Percentiles rank a stretch among this genome's conserved stretches.
phyloP scores from a whole-genome alignment of 23 tunicate genomes.

The Trididemnum clinides region DNA sequence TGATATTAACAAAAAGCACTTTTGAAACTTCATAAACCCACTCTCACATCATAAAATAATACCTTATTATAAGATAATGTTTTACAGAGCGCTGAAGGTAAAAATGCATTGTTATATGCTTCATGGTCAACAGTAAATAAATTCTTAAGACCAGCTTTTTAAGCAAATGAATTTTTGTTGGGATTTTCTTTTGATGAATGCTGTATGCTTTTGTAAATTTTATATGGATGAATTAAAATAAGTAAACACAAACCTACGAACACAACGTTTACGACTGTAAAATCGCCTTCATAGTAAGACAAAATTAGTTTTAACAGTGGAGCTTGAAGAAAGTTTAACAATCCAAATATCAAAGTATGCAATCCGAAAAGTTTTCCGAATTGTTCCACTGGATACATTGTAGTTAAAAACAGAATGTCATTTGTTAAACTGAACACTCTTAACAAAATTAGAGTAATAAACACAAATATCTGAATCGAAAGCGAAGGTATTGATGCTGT shows the following conservation, averaged over 20 bases:
- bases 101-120: no score
- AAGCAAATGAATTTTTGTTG: no score
- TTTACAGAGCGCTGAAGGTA: no score
- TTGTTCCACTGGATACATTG: neutral
- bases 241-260: neutral
- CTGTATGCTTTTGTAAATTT: neutral
- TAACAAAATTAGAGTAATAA: neutral
- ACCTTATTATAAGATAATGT: no score
- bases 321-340: neutral
- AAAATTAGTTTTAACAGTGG: neutral
- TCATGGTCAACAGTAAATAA: no score
- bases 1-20: no score
- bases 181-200: no score
- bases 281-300: neutral
- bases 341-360: neutral
- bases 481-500: neutral
- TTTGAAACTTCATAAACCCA: no score
- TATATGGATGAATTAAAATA: neutral
- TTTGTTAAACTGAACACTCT: neutral
- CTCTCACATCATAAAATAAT: no score
- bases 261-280: neutral
- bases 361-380: conserved; percentile 11
- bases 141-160: no score
- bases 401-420: neutral
- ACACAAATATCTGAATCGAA: neutral